phyloP scores from a whole-genome alignment of 2,113 vertebrate genomes.

The Vulpes vulpes region DNA sequence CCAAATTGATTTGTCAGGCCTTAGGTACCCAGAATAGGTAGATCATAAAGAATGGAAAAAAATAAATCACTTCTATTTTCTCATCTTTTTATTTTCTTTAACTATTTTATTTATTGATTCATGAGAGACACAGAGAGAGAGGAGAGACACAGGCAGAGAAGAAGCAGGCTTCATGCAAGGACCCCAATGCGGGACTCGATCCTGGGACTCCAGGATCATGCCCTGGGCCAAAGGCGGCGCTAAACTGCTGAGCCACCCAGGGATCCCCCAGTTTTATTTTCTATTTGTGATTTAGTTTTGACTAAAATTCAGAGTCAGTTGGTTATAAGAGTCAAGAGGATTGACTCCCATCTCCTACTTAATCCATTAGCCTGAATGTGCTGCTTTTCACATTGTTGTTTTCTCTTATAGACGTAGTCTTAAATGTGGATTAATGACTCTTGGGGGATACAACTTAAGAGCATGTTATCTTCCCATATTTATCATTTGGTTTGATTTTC shows the following conservation, averaged over 20 bases:
- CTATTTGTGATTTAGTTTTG: conserved; percentile 66
- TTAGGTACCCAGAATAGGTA: conserved; percentile 18
- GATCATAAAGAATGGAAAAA: conserved; percentile 43
- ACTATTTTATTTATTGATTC: too few species aligned
- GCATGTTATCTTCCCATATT: conserved; percentile 22
- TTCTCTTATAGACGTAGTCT: neutral
- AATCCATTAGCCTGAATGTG: conserved; percentile 28
- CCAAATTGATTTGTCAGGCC: conserved; percentile 47
- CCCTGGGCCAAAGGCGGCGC: too few species aligned
- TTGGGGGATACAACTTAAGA: neutral
- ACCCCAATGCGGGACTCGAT: too few species aligned
- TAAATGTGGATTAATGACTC: conserved; percentile 5
- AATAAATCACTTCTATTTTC: neutral
- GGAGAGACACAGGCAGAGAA: too few species aligned
- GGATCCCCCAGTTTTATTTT: neutral
- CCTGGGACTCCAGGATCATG: too few species aligned
- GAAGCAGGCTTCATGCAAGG: too few species aligned
- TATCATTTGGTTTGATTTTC: conserved; percentile 66
- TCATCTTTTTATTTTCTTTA: too few species aligned
- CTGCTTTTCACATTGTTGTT: neutral
- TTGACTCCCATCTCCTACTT: conserved; percentile 9
- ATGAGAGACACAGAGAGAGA: too few species aligned
- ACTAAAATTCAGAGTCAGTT: conserved; percentile 62
- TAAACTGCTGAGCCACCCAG: too few species aligned
- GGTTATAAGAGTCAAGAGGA: conserved; percentile 16